Evolutionary conservation across 2,888 invertebrate genomes (phyloP).

Genomic region (Ditylenchus weischeri): DNA sequence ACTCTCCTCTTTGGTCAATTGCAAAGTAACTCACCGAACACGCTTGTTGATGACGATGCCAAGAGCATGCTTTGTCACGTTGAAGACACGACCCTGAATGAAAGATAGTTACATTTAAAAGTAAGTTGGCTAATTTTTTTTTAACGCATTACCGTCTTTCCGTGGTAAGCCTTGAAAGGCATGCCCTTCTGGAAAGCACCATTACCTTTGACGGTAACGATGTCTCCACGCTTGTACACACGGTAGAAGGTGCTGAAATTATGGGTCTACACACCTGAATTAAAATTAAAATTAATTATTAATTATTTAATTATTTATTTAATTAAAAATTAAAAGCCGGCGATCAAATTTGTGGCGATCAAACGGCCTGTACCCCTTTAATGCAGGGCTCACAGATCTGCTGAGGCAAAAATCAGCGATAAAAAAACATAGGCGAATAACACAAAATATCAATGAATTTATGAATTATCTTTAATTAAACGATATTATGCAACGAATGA

Average conservation of each 20-base stretch:
- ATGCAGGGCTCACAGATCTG: too few relatives aligned
- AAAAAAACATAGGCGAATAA: too few relatives aligned
- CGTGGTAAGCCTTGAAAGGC: constrained; percentile 98
- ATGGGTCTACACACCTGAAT: constrained; percentile 61
- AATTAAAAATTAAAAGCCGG: too few relatives aligned
- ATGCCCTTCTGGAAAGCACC: constrained; percentile 99
- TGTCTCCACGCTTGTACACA: constrained; percentile 96
- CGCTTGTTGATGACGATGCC: constrained; percentile 99
- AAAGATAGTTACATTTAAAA: too few relatives aligned
- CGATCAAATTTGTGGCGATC: too few relatives aligned
- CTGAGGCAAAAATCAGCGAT: too few relatives aligned
- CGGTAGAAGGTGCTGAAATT: constrained; percentile 83
- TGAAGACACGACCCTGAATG: constrained; percentile 90
- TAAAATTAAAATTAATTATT: too few relatives aligned
- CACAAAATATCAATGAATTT: too few relatives aligned
- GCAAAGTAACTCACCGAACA: constrained; percentile 67
- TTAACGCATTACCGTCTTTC: constrained; percentile 71
- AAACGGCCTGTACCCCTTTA: too few relatives aligned
- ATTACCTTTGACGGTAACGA: constrained; percentile 96
- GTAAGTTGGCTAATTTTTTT: too few relatives aligned
- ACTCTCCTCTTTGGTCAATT: background rate
- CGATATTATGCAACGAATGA: too few relatives aligned
- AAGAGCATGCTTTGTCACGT: constrained; percentile 92
- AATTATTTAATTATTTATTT: constrained; percentile 66
- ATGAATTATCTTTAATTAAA: too few relatives aligned